These are phyloP conservation scores for Xestoiulus laeticollis DNA, from an alignment of 2,888 invertebrate genomes.

Conservation along the genomic window DNA sequence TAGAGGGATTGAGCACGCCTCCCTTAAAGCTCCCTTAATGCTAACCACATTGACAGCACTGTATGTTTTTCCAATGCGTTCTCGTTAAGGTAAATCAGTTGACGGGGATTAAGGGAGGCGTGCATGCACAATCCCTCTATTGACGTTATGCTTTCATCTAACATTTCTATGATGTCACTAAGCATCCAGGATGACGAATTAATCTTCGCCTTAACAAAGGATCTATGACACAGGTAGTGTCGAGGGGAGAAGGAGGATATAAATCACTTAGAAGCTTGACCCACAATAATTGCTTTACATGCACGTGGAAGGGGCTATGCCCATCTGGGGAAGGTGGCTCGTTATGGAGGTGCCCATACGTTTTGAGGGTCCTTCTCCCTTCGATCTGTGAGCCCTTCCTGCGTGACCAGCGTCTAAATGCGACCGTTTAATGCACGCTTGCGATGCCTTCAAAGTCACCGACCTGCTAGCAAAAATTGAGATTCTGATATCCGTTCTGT, in stretches of 20 bases:
- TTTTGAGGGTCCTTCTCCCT: neutral
- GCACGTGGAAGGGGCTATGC: neutral
- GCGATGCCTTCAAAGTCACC: neutral
- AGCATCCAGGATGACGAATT: too few species aligned
- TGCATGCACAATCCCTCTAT: too few species aligned
- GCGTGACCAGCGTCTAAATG: constrained; percentile 24
- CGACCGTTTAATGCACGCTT: constrained; percentile 37
- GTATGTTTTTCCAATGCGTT: too few species aligned
- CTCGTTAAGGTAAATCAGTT: too few species aligned
- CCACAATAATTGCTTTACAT: neutral
- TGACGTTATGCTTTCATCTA: too few species aligned
- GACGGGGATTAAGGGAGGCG: too few species aligned
- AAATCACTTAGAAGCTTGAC: neutral
- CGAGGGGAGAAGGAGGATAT: neutral
- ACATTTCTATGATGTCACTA: too few species aligned
- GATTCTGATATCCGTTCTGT: constrained; percentile 28
- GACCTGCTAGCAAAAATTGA: constrained; percentile 32
- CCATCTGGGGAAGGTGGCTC: neutral
- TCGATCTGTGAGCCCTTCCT: neutral
- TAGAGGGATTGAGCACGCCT: too few species aligned
- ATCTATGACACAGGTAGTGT: neutral
- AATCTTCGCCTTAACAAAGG: neutral
- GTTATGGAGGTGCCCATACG: neutral
- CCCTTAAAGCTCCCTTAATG: too few species aligned
- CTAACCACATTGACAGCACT: too few species aligned